Evolutionary conservation across 2,888 invertebrate genomes (phyloP), one percentile per base, ranked within the genome.

Genomic region (Steinernema scapterisci): DNA sequence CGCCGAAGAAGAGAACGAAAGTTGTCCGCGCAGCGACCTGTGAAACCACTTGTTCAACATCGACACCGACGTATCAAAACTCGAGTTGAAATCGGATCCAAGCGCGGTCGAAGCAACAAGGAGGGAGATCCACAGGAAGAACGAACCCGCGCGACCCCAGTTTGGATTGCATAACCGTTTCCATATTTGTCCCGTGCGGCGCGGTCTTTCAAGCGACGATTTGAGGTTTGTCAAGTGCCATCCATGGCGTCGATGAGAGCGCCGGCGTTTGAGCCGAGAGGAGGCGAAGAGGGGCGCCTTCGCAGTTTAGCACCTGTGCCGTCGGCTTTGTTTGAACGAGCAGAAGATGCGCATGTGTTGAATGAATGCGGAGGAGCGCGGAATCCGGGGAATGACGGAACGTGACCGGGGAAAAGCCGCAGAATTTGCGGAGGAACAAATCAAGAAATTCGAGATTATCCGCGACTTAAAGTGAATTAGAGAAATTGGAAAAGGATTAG

Each of bases 221-320:
- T 63, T 27, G 63, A 63, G 63, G 63, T 63, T 27, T 31, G 63
- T 63, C 63, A 63, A 63, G 63, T 63, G 31, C 63, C 63, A 63
- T 63, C 19, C 63, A 63, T 63, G 63, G 63, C 63, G 63, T 63
- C 63, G 63, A 63, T 31, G 63, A 63, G 63, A 63, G 63, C 31
- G 16, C 25, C 31, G 63, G 19, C 63, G 63, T 31, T 63, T 63
- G 63, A 63, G 31, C 23, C 31, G 31, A 63, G 63, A 63, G 21
- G 48, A 48, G 38, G 63, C 27, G 63, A 63, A 63, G 63, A 63
- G 25, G 54, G 54, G 54, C 54, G 63, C 31, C 63, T 63, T 31
- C 63, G 63, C 63, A 63, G 63, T 63, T 63, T 63, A 63, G 16
- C 63, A 63, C 63, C 63, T 63, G 63, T 63, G 63, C 63, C 63